Evolutionary conservation across 2,888 invertebrate genomes (phyloP), one percentile per base, ranked within the genome.

Genomic region (Lordiphosa andalusiaca): DNA sequence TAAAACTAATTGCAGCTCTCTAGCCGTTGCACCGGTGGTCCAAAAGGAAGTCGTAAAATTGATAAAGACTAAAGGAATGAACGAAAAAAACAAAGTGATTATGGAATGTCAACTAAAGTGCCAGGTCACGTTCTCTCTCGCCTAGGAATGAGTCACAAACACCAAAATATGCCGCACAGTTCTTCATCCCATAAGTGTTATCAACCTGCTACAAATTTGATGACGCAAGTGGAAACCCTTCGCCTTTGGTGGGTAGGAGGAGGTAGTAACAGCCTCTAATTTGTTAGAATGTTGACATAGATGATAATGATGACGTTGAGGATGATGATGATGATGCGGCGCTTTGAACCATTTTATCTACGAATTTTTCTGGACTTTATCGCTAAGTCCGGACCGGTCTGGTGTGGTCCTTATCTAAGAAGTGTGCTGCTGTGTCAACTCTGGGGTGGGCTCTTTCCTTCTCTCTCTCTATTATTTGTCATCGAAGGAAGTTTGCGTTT

Each of bases 1-100:
- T 57, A 61, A 69, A 66, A 69, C 80, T 80, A 80, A 80, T 84
- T 80, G 80, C 73, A 60, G 69, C 30, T 38, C 30, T 38, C 58
- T 50, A 41, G 63, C 57, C 46, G 56, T 65, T 52, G 52, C 66
- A 62, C 73, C 55, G 70, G 71, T 77, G 78, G 78, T 73, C 78
- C 59, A 61, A 60, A 65, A 81, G 83, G 83, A 84, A 84, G 85
- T 84, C 80, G 73, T 81, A 63, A 81, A 80, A 70, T 54, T 80
- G 80, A 80, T 80, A 80, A 58, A 54, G 53, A 49, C 61, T 53
- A 60, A 63, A 38, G 44, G 66, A 65, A 65, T 67, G 46, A 58
- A 59, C 51, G 6, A 25, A 25, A 6, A 25, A 6, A 25, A 25
- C 2, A 6, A 57, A 62, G 57, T 60, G 66, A 67, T 75, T 83